A percentile compares a stretch with the other conserved stretches of the same genome.
Evolutionary conservation across 2,888 invertebrate species (phyloP).

Genomic region (Seira sanloemensis): DNA sequence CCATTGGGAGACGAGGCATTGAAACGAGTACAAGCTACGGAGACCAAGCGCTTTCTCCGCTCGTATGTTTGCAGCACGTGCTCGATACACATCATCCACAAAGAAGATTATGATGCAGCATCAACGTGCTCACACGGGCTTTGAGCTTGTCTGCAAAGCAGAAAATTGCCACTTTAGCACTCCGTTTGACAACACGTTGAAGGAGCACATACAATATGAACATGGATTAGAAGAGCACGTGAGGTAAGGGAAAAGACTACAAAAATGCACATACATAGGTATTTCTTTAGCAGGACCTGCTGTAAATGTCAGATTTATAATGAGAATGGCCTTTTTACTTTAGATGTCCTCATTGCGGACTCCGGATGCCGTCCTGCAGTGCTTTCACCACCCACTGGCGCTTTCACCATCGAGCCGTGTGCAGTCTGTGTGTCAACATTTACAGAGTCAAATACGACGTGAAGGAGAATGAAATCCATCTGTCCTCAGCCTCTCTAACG

Average conservation of each 20-base stretch:
- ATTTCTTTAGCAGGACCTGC: too few relatives aligned
- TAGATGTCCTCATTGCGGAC: conserved; percentile 75
- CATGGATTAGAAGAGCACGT: conserved; percentile 65
- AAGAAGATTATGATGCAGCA: conserved; percentile 78
- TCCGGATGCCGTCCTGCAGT: conserved; percentile 67
- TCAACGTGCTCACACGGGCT: conserved; percentile 77
- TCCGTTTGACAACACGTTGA: conserved; percentile 74
- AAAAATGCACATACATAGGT: too few relatives aligned
- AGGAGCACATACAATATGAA: conserved; percentile 73
- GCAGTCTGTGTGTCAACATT: conserved; percentile 72
- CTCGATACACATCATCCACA: conserved; percentile 76
- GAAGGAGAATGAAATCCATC: conserved; percentile 72
- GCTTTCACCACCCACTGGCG: conserved; percentile 73
- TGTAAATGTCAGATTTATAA: background rate
- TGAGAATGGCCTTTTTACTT: background rate
- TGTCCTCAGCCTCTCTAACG: background rate
- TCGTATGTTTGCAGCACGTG: conserved; percentile 77
- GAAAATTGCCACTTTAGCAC: conserved; percentile 74
- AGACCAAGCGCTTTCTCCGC: conserved; percentile 57
- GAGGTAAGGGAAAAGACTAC: conserved; percentile 44
- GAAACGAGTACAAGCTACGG: conserved; percentile 27
- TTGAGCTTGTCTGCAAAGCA: conserved; percentile 75
- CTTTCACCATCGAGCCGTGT: conserved; percentile 73
- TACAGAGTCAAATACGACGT: conserved; percentile 70
- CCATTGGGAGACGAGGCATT: conserved; percentile 32